Percentiles rank a stretch among this genome's conserved stretches.
phyloP scores from a whole-genome alignment of 2,113 vertebrate species.

The Triplophysa siluroides region DNA sequence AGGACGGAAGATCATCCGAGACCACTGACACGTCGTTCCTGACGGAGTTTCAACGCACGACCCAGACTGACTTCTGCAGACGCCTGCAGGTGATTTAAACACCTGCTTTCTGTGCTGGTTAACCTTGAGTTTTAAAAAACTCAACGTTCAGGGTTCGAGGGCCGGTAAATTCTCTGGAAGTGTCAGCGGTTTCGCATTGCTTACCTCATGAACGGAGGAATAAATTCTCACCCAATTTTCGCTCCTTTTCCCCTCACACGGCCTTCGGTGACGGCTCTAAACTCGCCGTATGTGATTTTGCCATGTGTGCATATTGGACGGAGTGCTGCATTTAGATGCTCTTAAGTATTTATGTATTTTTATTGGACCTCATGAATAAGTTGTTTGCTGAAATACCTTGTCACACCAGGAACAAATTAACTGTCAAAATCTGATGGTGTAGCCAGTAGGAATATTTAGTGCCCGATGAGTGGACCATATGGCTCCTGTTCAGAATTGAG shows the following conservation, averaged over 20 bases:
- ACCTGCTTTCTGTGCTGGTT: conserved; percentile 58
- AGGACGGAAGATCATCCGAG: neutral
- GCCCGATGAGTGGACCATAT: conserved; percentile 19
- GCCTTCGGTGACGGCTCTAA: conserved; percentile 34
- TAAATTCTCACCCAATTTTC: conserved; percentile 66
- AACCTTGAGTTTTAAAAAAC: conserved; percentile 57
- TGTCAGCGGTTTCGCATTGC: conserved; percentile 68
- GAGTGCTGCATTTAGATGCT: conserved; percentile 2
- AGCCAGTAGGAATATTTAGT: conserved; percentile 21
- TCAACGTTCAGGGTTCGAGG: conserved; percentile 61
- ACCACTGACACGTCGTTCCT: neutral
- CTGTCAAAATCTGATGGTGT: conserved; percentile 2
- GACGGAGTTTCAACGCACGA: conserved; percentile 58
- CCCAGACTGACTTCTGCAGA: conserved; percentile 50
- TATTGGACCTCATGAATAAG: conserved; percentile 23
- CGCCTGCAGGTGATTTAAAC: conserved; percentile 69
- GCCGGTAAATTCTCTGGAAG: conserved; percentile 65
- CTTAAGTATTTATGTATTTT: neutral
- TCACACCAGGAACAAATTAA: conserved; percentile 18
- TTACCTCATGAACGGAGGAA: conserved; percentile 57
- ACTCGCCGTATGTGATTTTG: neutral
- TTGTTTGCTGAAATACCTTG: conserved; percentile 15
- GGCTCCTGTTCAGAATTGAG: conserved; percentile 6
- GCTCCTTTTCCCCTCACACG: conserved; percentile 44
- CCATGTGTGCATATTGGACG: neutral